Percentiles rank a stretch among this genome's conserved stretches.
These are phyloP conservation scores for Blera fallax DNA, from an alignment of 2,888 invertebrate species.

Conservation along the genomic window DNA sequence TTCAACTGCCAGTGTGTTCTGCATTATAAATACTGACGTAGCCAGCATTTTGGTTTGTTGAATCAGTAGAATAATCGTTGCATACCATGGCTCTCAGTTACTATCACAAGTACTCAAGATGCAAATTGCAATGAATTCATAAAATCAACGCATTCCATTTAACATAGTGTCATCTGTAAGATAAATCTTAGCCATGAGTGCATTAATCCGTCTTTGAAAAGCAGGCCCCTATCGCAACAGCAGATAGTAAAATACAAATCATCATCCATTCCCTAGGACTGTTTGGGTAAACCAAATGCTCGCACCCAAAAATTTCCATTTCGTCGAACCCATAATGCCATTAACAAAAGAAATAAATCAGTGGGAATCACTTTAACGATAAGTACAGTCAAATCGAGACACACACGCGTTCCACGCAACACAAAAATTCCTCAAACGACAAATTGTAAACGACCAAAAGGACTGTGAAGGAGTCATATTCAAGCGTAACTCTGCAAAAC, in stretches of 20 bases:
- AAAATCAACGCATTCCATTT: neutral
- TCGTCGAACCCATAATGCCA: constrained; percentile 49
- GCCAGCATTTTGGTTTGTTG: no score
- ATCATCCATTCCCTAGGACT: constrained; percentile 9
- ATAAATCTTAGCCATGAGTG: constrained; percentile 16
- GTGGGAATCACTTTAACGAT: constrained; percentile 46
- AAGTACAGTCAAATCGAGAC: constrained; percentile 4
- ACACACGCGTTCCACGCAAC: neutral
- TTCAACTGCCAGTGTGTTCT: no score
- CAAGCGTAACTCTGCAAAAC: neutral
- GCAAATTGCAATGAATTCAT: neutral
- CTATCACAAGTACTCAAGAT: no score
- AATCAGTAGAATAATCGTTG: no score
- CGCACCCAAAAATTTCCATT: constrained; percentile 50
- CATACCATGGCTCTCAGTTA: no score
- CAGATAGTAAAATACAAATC: constrained; percentile 27
- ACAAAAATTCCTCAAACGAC: constrained; percentile 15
- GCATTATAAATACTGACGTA: no score
- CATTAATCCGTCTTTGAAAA: constrained; percentile 39
- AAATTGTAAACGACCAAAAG: constrained; percentile 31
- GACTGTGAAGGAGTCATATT: constrained; percentile 38
- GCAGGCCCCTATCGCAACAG: constrained; percentile 27
- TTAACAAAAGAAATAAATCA: constrained; percentile 60
- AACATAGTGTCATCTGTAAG: neutral
- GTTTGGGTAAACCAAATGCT: constrained; percentile 28